Base-by-base conservation (phyloP, 2,888 invertebrate species). In the Protonemura montana region DNA sequence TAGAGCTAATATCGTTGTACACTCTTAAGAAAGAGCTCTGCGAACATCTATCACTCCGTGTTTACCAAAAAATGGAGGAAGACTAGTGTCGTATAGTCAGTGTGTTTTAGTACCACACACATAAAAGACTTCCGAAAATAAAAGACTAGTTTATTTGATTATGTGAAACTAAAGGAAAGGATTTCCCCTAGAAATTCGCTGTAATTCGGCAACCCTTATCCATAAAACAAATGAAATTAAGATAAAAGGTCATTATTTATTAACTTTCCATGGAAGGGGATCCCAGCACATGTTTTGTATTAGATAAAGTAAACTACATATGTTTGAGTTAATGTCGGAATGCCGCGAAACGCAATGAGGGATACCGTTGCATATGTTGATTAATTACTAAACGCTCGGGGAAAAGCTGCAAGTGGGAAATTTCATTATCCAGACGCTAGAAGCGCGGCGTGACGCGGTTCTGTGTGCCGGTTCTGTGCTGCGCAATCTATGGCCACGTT, bases 391-490 rank as follows among this genome's bases (percentile, higher is more conserved):
- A 21, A n/a, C n/a, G n/a, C n/a, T n/a, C 76, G 27, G 28, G 13
- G 84, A 28, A 59, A 84, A 84, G 59, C 84, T 84, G 59, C 84
- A 76, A 84, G 59, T 84, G 84, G 84, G 84, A 84, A 84, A 76
- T 84, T 84, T 84, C 84, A 84, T 84, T 84, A 76, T 21, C 21
- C n/a, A 41, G 76, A 26, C 28, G 7, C 28, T 76, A 29, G 28
- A n/a, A 10, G 78, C 27, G 0, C 28, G 21, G 26, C 78, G 29
- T 30, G 26, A 27, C 25, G 13, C 21, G 3, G 27, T 3, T 26
- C 7, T 28, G n/a, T 0, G 41, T n/a, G 41, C 26, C 83, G 1
- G 5, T 42, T 42, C 42, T 2, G 27, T 21, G 30, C 28, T 13
- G n/a, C 82, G 16, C 59, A 13, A 59, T 59, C 59, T 59, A 59